Evolutionary conservation across 2,888 invertebrate genomes (phyloP).

Genomic region (Acrobasis consociella): DNA sequence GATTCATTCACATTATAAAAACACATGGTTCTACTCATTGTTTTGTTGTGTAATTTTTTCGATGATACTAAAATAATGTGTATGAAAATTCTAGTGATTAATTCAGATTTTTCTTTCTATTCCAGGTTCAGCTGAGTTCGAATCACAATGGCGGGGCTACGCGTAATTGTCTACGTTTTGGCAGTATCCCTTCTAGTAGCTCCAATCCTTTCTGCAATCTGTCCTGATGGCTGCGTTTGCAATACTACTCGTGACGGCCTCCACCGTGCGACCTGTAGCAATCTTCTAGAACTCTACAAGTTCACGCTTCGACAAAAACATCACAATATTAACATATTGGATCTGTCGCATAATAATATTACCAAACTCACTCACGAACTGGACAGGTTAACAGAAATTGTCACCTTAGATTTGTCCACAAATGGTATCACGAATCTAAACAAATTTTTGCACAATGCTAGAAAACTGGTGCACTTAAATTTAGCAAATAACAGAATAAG

Average conservation of each 20-base stretch:
- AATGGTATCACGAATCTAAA: constrained; percentile 83
- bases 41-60: no score
- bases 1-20: no score
- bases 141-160: constrained; percentile 63
- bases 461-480: constrained; percentile 82
- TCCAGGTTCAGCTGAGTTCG: constrained; percentile 65
- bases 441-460: constrained; percentile 81
- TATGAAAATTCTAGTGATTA: neutral
- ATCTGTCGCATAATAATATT: constrained; percentile 85
- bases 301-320: constrained; percentile 74
- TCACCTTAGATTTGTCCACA: constrained; percentile 84
- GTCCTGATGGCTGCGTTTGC: constrained; percentile 81
- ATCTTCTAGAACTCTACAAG: constrained; percentile 90
- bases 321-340: constrained; percentile 81
- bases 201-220: constrained; percentile 61
- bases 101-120: constrained; percentile 40
- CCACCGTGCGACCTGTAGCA: constrained; percentile 85
- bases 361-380: constrained; percentile 81
- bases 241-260: constrained; percentile 86
- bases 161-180: constrained; percentile 53
- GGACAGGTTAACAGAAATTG: constrained; percentile 83
- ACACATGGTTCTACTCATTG: no score
- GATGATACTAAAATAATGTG: no score
- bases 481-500: constrained; percentile 84
- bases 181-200: constrained; percentile 57